Evolutionary conservation across 2,888 invertebrate genomes (phyloP).

Genomic region (Galerucella calmariensis): DNA sequence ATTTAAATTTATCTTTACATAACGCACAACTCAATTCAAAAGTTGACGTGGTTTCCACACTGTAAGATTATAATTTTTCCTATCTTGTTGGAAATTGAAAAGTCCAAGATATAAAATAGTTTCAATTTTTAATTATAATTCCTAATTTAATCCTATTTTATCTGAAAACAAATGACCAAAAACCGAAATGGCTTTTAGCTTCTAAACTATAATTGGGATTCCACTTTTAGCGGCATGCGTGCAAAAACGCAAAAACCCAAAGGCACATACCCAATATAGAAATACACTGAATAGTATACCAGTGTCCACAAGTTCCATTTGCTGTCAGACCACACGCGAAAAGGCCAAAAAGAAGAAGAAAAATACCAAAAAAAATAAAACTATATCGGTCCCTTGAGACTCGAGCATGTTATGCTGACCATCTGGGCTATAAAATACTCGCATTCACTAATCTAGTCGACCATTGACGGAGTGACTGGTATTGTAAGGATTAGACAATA

Average conservation of each 20-base stretch:
- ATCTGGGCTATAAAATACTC: conserved; percentile 40
- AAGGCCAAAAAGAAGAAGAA: conserved; percentile 29
- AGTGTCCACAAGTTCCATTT: conserved; percentile 32
- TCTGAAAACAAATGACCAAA: background rate
- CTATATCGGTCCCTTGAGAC: conserved; percentile 40
- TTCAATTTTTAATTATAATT: too few relatives aligned
- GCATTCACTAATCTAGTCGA: conserved; percentile 34
- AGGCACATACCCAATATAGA: conserved; percentile 34
- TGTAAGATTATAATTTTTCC: too few relatives aligned
- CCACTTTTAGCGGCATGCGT: conserved; percentile 14
- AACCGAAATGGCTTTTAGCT: background rate
- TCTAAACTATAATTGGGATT: conserved; percentile 15
- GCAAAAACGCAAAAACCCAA: conserved; percentile 21
- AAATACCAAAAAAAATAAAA: conserved; percentile 24
- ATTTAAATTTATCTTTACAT: too few relatives aligned
- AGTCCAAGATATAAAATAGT: too few relatives aligned
- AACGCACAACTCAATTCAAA: too few relatives aligned
- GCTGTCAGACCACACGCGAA: conserved; percentile 42
- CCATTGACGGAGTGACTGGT: background rate
- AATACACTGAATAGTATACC: conserved; percentile 35
- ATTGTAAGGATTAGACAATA: background rate
- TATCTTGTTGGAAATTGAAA: too few relatives aligned
- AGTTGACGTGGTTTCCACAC: too few relatives aligned
- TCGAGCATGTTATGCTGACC: conserved; percentile 38
- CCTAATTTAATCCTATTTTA: background rate